Evolutionary conservation across 1,140 invertebrate species (phyloP).

Genomic region (Diabrotica undecimpunctata): DNA sequence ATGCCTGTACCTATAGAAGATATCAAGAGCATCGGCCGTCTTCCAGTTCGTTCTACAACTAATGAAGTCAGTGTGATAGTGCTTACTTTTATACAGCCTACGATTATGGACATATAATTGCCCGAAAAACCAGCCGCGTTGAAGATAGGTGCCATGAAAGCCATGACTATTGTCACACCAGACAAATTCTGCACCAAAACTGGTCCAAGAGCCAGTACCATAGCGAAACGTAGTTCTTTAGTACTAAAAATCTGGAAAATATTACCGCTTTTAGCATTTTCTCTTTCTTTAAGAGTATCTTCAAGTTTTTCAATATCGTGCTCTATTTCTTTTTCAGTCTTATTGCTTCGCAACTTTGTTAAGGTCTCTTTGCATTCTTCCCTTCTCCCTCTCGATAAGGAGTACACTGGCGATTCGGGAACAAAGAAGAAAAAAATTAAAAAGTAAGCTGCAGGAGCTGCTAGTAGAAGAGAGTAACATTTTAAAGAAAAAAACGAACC

Average conservation of each 20-base stretch:
- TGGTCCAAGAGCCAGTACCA: not conserved
- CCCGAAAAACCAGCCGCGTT: constrained; percentile 7
- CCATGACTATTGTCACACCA: constrained; percentile 54
- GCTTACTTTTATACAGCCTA: constrained; percentile 72
- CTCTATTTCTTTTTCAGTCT: not conserved
- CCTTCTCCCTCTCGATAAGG: not conserved
- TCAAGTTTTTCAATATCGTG: not conserved
- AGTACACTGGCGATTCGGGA: constrained; percentile 12
- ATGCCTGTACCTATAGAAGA: constrained; percentile 64
- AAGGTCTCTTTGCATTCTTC: not conserved
- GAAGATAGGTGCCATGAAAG: constrained; percentile 7
- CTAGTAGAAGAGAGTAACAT: not conserved
- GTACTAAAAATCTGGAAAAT: not conserved
- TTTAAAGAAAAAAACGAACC: constrained; percentile 4
- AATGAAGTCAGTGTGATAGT: constrained; percentile 65
- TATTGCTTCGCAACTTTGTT: constrained; percentile 7
- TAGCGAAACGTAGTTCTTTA: not conserved
- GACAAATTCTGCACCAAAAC: constrained; percentile 69
- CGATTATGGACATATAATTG: constrained; percentile 78
- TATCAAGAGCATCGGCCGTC: constrained; percentile 66
- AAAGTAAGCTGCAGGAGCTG: not conserved
- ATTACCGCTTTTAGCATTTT: not conserved
- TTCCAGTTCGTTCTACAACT: constrained; percentile 61
- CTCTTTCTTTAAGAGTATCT: not conserved
- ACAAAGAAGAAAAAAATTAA: not conserved